These are phyloP conservation scores for Ataeniobius toweri DNA, from an alignment of 2,797 vertebrate genomes.

Conservation along the genomic window DNA sequence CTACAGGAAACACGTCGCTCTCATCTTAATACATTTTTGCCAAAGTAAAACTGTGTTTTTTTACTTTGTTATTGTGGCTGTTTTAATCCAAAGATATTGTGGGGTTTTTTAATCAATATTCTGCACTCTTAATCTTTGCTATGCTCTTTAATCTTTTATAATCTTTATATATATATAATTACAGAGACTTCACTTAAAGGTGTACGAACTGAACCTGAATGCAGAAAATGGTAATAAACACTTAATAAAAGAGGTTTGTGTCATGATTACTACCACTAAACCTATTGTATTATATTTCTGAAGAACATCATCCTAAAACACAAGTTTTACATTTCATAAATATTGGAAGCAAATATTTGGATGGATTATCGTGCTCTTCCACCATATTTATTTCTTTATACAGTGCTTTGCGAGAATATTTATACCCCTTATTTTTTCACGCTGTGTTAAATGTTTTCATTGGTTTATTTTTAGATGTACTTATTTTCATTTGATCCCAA, in stretches of 20 bases:
- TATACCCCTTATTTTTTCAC: neutral
- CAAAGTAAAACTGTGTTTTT: neutral
- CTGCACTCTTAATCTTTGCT: neutral
- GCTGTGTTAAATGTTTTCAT: neutral
- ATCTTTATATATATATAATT: too few relatives aligned
- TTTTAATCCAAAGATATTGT: neutral
- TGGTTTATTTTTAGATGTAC: neutral
- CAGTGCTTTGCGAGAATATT: neutral
- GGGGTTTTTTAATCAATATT: neutral
- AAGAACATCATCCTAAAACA: neutral
- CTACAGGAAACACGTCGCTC: neutral
- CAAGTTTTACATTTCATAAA: too few relatives aligned
- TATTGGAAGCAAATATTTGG: neutral
- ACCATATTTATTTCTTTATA: neutral
- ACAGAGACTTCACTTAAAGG: neutral
- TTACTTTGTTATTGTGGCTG: neutral
- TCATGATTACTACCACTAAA: neutral
- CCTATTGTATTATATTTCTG: neutral
- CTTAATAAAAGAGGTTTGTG: neutral
- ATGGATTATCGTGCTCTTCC: neutral
- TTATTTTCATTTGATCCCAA: neutral
- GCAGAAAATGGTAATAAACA: neutral
- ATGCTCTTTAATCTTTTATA: neutral
- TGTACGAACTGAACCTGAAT: neutral
- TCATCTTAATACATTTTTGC: neutral